Evolutionary conservation across 2,113 vertebrate genomes (phyloP).

Genomic region (Myotis lucifugus): DNA sequence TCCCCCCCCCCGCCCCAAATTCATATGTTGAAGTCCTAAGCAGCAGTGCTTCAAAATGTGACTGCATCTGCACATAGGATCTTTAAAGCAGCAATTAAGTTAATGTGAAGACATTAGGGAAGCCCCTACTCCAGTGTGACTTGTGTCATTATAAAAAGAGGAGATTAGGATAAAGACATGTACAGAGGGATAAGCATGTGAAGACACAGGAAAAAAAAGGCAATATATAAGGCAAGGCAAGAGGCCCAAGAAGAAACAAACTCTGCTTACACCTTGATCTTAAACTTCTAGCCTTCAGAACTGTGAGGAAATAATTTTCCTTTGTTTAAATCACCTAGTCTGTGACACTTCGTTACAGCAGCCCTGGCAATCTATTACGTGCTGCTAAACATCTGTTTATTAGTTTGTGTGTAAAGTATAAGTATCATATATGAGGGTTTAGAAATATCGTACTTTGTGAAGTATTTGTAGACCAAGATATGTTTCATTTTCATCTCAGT

Average conservation of each 20-base stretch:
- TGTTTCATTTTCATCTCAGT: conserved; percentile 1
- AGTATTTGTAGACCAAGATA: background rate
- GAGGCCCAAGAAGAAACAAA: background rate
- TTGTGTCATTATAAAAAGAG: background rate
- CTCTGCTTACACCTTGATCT: background rate
- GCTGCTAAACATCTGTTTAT: background rate
- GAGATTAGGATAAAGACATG: background rate
- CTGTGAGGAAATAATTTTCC: background rate
- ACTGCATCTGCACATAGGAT: background rate
- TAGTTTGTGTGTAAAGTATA: background rate
- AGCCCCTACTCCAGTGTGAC: background rate
- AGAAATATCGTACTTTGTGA: background rate
- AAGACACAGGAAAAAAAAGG: background rate
- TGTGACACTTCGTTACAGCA: background rate
- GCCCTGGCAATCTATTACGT: background rate
- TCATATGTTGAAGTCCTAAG: background rate
- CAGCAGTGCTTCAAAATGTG: background rate
- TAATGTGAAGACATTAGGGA: background rate
- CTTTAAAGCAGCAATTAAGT: background rate
- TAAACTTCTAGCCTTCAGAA: background rate
- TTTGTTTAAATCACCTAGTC: background rate
- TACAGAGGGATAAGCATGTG: background rate
- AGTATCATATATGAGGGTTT: background rate
- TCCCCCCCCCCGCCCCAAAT: background rate
- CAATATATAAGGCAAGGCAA: background rate